Evolutionary conservation across 1,140 invertebrate genomes (phyloP).

Genomic region (Aphis craccivora): DNA sequence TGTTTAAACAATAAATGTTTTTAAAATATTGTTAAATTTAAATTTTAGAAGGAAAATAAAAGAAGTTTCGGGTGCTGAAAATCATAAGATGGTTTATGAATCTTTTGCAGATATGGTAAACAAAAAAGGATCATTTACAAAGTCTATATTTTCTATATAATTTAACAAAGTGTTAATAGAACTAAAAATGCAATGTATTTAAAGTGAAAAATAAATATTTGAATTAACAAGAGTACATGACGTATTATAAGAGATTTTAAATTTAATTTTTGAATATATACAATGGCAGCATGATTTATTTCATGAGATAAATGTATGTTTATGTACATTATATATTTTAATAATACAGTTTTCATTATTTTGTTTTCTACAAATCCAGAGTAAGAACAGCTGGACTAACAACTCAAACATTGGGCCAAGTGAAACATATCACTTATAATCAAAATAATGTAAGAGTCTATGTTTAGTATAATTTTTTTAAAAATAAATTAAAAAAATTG

Average conservation of each 20-base stretch:
- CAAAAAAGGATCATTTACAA: slow-evolving; percentile 83
- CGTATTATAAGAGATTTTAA: too few species aligned
- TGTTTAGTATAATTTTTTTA: too few species aligned
- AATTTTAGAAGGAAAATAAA: slow-evolving; percentile 78
- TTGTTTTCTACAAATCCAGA: too few species aligned
- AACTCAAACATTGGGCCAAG: too few species aligned
- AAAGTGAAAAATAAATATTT: background rate
- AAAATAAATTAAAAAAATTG: too few species aligned
- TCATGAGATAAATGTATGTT: too few species aligned
- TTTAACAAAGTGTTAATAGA: background rate
- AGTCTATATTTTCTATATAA: slow-evolving; percentile 82
- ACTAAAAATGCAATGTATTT: background rate
- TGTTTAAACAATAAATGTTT: too few species aligned
- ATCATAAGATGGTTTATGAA: slow-evolving; percentile 79
- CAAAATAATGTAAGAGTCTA: too few species aligned
- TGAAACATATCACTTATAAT: too few species aligned
- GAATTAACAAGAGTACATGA: background rate
- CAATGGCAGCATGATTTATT: background rate
- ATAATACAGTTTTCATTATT: too few species aligned
- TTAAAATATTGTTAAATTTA: slow-evolving; percentile 35
- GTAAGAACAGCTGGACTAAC: too few species aligned
- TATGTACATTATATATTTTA: too few species aligned
- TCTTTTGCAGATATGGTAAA: slow-evolving; percentile 84
- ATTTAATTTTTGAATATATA: background rate
- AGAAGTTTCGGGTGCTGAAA: slow-evolving; percentile 77